Conservation (phyloP, 2,888 invertebrate genomes). For the Chouioia cunea region DNA sequence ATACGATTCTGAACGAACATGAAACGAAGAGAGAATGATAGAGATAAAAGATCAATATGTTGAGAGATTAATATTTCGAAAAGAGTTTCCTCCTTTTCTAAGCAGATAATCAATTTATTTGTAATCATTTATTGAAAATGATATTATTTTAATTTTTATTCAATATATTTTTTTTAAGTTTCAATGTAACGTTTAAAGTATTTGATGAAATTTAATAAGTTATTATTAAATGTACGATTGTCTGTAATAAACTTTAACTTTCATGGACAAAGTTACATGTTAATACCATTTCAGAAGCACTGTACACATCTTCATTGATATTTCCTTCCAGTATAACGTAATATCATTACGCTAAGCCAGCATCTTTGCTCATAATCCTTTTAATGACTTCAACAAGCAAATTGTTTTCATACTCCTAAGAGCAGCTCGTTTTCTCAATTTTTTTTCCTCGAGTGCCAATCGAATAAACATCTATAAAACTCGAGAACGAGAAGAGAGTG, state of each 20-base stretch:
- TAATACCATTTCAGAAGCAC: not conserved
- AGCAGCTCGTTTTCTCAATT: not conserved
- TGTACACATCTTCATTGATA: not conserved
- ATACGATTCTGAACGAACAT: constrained; percentile 25
- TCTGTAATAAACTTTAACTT: not conserved
- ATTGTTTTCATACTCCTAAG: constrained; percentile 22
- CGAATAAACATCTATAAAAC: constrained; percentile 31
- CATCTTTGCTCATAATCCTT: constrained; percentile 23
- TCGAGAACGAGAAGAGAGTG: not conserved
- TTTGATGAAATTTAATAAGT: no score
- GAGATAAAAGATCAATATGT: not conserved
- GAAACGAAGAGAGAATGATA: constrained; percentile 23
- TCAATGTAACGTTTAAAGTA: no score
- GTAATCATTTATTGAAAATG: no score
- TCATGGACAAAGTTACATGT: not conserved
- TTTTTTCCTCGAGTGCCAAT: constrained; percentile 9
- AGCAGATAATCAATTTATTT: no score
- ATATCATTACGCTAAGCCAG: constrained; percentile 26
- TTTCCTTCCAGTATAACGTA: not conserved
- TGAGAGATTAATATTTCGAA: no score
- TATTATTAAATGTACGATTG: no score
- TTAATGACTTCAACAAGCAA: constrained; percentile 27
- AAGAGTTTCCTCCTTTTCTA: no score
- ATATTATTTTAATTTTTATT: no score
- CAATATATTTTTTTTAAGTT: no score